phyloP scores from a whole-genome alignment of 64 coral and sea anemone species.

The Stichodactyla helianthus region DNA sequence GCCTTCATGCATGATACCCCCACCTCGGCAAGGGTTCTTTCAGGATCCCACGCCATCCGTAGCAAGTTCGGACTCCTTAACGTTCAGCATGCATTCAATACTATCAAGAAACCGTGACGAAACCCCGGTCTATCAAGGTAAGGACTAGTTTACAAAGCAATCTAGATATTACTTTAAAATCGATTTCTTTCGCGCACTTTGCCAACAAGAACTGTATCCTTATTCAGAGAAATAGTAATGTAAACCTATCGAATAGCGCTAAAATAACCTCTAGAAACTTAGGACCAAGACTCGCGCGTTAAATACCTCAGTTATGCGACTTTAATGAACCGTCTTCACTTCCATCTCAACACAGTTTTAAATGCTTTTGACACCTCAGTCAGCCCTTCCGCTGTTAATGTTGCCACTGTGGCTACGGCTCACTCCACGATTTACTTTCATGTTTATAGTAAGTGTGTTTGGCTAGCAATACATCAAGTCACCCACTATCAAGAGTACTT shows the following conservation, averaged over 20 bases:
- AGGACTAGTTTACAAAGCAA: conserved; percentile 1
- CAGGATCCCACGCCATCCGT: conserved; percentile 53
- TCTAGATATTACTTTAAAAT: conserved; percentile 9
- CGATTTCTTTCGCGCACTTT: neutral
- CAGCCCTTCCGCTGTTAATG: conserved; percentile 12
- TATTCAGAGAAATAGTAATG: neutral
- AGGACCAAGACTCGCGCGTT: neutral
- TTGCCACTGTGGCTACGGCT: conserved; percentile 20
- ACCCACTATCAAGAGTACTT: conserved; percentile 10
- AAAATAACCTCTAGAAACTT: neutral
- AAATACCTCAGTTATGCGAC: neutral
- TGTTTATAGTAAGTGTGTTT: conserved; percentile 13
- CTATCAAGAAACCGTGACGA: conserved; percentile 61
- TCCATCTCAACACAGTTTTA: conserved; percentile 9
- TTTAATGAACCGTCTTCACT: neutral
- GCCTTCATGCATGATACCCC: conserved; percentile 47
- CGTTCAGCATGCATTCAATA: conserved; percentile 88
- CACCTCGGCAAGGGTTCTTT: conserved; percentile 54
- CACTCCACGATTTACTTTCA: neutral
- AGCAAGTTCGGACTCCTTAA: conserved; percentile 52
- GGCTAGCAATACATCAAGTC: neutral
- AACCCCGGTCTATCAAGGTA: conserved; percentile 80
- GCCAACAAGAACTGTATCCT: neutral
- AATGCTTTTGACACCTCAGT: conserved; percentile 28
- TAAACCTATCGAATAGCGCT: neutral